Base-by-base conservation (phyloP, 1,140 invertebrate species). In the Solenopsis fugax region DNA sequence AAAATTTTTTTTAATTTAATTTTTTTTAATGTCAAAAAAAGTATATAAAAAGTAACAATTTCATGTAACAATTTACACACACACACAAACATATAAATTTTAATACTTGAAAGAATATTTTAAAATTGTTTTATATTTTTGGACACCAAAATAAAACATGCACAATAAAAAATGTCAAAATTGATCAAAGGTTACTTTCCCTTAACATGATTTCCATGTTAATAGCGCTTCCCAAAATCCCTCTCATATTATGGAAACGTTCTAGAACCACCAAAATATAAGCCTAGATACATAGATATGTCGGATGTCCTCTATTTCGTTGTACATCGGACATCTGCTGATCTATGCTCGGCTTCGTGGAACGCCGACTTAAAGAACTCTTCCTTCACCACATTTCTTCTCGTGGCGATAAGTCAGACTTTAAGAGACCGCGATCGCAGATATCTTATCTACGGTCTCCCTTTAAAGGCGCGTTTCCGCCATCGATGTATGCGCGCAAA, bases 401-500 rank as follows among this genome's bases (percentile, higher is more conserved):
- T 41, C 73, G 9, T 37, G 13, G 29, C 9, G 84, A 78, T 78
- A 85, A 78, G 21, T 78, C 60, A 54, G 60, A 54, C 60, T 78
- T 77, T 85, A 78, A 85, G 60, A 65, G 48, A 48, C 45, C 50
- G 13, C 50, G 34, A 82, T 72, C 34, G 34, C 56, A 84, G 64
- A 87, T 87, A 87, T 34, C 41, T 60, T 82, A 82, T 87, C 54
- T 48, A 54, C 16, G 41, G 21, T 75, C 50, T 56, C n/a, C 37
- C 56, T 73, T 67, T 82, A 82, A 87, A 56, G 64, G 54, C 54
- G 67, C 60, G n/a, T 60, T 87, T 87, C 37, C 85, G 65, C 18
- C 13, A 10, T 13, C 64, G 54, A 82, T 84, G 29, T 81, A 87
- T 73, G 50, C 21, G 58, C 37, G 18, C 73, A 82, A 87, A 84